Evolutionary conservation across 2,113 vertebrate species (phyloP).

Genomic region (Sebastes schlegelii): DNA sequence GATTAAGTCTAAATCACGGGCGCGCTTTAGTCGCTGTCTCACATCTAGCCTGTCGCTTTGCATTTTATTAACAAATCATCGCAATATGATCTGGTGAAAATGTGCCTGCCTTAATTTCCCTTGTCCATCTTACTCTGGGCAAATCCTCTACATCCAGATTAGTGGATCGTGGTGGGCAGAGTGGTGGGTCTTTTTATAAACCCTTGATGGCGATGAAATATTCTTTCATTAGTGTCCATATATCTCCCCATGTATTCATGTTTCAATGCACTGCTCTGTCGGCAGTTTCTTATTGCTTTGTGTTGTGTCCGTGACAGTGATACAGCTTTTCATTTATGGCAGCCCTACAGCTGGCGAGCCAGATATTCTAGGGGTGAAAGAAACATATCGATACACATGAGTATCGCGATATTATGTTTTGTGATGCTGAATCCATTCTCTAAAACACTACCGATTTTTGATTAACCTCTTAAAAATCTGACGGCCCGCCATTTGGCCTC

Average conservation of each 20-base stretch:
- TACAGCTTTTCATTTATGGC: slow-evolving; percentile 54
- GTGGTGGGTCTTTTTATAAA: slow-evolving; percentile 70
- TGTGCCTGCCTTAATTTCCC: slow-evolving; percentile 74
- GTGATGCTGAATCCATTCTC: no score
- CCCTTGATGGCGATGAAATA: slow-evolving; percentile 71
- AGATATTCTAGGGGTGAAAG: slow-evolving; percentile 14
- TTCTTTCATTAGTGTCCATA: slow-evolving; percentile 67
- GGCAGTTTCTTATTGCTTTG: slow-evolving; percentile 54
- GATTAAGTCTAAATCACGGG: slow-evolving; percentile 80
- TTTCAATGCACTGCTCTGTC: slow-evolving; percentile 65
- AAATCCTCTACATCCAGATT: slow-evolving; percentile 74
- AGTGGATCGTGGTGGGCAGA: slow-evolving; percentile 54
- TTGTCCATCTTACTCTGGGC: slow-evolving; percentile 62
- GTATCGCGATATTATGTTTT: no score
- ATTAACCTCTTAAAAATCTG: no score
- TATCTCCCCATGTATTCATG: slow-evolving; percentile 54
- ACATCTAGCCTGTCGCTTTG: slow-evolving; percentile 68
- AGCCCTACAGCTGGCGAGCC: slow-evolving; percentile 36
- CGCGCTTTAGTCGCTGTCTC: slow-evolving; percentile 64
- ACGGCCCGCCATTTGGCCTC: no score
- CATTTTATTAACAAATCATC: slow-evolving; percentile 80
- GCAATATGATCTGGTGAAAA: slow-evolving; percentile 73
- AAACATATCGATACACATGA: no score
- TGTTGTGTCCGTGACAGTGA: slow-evolving; percentile 61
- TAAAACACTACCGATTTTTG: no score